Percentiles rank a stretch among this genome's conserved stretches.
These are phyloP conservation scores for Dipus sagitta DNA, from an alignment of 2,797 vertebrate species.

Conservation along the genomic window DNA sequence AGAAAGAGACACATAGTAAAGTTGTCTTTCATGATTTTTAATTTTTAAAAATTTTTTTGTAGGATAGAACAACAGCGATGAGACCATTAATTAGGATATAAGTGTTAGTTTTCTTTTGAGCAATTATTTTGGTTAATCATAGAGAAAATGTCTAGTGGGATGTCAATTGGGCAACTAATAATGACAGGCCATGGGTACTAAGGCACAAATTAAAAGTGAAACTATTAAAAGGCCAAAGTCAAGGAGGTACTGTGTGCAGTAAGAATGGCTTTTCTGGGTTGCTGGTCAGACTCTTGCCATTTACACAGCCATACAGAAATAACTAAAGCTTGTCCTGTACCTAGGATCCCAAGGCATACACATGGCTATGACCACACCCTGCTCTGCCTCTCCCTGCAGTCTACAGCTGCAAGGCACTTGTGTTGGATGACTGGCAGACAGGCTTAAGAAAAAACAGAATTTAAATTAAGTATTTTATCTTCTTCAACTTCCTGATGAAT, in stretches of 20 bases:
- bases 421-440: background rate
- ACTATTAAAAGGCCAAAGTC: background rate
- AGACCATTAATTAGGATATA: background rate
- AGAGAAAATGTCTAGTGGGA: background rate
- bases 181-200: background rate
- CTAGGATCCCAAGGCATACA: background rate
- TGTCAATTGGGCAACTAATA: background rate
- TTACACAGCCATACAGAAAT: background rate
- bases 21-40: background rate
- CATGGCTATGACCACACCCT: background rate
- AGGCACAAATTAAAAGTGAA: background rate
- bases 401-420: background rate
- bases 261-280: background rate
- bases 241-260: background rate
- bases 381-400: background rate
- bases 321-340: background rate
- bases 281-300: background rate
- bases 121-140: constrained; percentile 5
- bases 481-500: background rate
- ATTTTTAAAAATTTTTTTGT: background rate
- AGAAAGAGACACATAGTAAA: background rate
- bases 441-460: background rate
- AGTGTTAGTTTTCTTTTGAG: background rate
- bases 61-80: background rate
- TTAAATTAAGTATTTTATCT: background rate